A percentile compares a stretch with the other conserved stretches of the same genome.
Evolutionary conservation across 2,113 vertebrate genomes (phyloP).

Genomic region (Entosphenus tridentatus): DNA sequence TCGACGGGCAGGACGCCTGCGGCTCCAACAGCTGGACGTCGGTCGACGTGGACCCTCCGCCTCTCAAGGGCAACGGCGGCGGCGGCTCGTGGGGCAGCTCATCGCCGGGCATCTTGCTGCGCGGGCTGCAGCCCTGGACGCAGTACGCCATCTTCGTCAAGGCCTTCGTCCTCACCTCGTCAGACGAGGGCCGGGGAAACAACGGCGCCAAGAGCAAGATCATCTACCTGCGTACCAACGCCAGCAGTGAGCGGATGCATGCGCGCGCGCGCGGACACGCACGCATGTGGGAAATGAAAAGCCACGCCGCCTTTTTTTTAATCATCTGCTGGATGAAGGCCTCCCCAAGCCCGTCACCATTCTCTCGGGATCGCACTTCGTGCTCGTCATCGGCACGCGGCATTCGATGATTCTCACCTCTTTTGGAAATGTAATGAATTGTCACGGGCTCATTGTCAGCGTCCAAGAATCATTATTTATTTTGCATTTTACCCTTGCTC

Average conservation of each 20-base stretch:
- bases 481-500: no score
- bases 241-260: slow-evolving; percentile 37
- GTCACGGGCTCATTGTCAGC: no score
- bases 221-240: slow-evolving; percentile 70
- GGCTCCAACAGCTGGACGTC: slow-evolving; percentile 92
- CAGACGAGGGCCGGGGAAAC: slow-evolving; percentile 49
- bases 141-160: slow-evolving; percentile 92
- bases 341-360: neutral
- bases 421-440: neutral
- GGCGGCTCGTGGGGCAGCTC: slow-evolving; percentile 13
- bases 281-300: no score
- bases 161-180: slow-evolving; percentile 55
- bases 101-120: slow-evolving; percentile 41
- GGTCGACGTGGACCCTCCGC: slow-evolving; percentile 60
- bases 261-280: neutral
- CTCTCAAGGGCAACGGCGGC: slow-evolving; percentile 29
- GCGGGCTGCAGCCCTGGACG: slow-evolving; percentile 67
- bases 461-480: no score
- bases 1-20: slow-evolving; percentile 80
- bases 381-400: neutral
- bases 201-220: slow-evolving; percentile 85
- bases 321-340: slow-evolving; percentile 9
- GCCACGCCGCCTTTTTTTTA: neutral
- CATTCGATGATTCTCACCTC: neutral
- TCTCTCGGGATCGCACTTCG: neutral